These are phyloP conservation scores for Leptobrachium leishanense DNA, from an alignment of 2,113 vertebrate genomes.

Conservation along the genomic window DNA sequence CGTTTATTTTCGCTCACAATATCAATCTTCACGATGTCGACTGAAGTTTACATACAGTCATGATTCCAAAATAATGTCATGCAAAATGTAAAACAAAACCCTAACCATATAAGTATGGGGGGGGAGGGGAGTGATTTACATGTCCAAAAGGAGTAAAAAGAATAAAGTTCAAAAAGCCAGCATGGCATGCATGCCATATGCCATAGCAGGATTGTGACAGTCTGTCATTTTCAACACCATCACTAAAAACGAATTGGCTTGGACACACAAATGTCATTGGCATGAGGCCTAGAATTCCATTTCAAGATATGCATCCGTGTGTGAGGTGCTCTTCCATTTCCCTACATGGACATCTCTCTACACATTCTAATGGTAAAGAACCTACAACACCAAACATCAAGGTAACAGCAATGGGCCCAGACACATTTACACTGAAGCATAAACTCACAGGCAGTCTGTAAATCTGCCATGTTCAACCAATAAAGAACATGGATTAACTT, in stretches of 20 bases:
- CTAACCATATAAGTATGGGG: too few relatives aligned
- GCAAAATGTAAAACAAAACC: too few relatives aligned
- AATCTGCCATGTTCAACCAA: not conserved
- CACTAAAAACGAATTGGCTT: constrained; percentile 65
- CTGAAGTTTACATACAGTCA: too few relatives aligned
- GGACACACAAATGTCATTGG: constrained; percentile 74
- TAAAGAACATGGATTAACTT: too few relatives aligned
- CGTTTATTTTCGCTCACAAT: too few relatives aligned
- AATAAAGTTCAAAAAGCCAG: too few relatives aligned
- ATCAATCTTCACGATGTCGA: too few relatives aligned
- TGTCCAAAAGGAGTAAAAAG: too few relatives aligned
- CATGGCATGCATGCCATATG: not conserved
- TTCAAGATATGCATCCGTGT: constrained; percentile 60
- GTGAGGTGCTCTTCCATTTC: constrained; percentile 69
- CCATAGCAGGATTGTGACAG: constrained; percentile 51
- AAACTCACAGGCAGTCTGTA: constrained; percentile 16
- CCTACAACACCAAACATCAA: constrained; percentile 55
- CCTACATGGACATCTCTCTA: constrained; percentile 82
- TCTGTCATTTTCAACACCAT: constrained; percentile 55
- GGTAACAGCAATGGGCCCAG: constrained; percentile 46
- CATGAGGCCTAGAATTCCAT: constrained; percentile 73
- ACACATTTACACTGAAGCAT: constrained; percentile 15
- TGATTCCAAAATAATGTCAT: too few relatives aligned
- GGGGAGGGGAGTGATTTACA: too few relatives aligned
- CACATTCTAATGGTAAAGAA: constrained; percentile 64